Evolutionary conservation across 2,113 vertebrate genomes (phyloP), one percentile per base, ranked within the genome.

Genomic region (Xyliphius kryptos): DNA sequence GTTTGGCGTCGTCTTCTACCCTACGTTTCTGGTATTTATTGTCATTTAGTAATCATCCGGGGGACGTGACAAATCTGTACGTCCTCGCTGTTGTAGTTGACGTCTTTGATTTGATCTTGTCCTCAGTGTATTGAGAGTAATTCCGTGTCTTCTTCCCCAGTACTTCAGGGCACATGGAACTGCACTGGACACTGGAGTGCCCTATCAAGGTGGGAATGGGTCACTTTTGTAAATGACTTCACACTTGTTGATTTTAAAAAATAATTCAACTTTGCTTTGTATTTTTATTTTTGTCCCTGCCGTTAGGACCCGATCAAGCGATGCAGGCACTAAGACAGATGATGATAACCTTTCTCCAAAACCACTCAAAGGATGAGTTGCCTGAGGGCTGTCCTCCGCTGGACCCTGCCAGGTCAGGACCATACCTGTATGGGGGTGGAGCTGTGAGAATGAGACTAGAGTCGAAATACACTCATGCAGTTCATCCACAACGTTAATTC

Each of bases 271-370:
- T 51, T 16, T 16, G 1, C 2, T 17, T 20, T 8, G n/a, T 11
- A n/a, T 37, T 37, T 41, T 26, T 0, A 1, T 43, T 52, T 6
- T 46, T 19, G 2, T 19, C 36, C 12, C n/a, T 32, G 3, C 2
- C 48, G 3, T 22, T 26, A 81, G 94, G 90, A 64, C 80, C 85
- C 1, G 88, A 96, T 69, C 72, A 92, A 56, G 85, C 90, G 61
- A 81, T 91, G 63, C 90, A 83, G 55, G 91, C 90, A 0, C 77
- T 98, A 9, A 82, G 94, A 9, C 91, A 86, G 69, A 72, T 87
- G 40, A 94, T 98, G 88, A 80, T 98, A 3, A 87, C 92, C 69
- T 90, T 97, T 74, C 81, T 98, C 3, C 93, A 97, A 88, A 94
- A 92, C 76, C 90, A 92, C 69, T 91, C 92, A 0, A 82, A 66